Evolutionary conservation across 2,888 invertebrate species (phyloP).

Genomic region (Melinaea menophilus): DNA sequence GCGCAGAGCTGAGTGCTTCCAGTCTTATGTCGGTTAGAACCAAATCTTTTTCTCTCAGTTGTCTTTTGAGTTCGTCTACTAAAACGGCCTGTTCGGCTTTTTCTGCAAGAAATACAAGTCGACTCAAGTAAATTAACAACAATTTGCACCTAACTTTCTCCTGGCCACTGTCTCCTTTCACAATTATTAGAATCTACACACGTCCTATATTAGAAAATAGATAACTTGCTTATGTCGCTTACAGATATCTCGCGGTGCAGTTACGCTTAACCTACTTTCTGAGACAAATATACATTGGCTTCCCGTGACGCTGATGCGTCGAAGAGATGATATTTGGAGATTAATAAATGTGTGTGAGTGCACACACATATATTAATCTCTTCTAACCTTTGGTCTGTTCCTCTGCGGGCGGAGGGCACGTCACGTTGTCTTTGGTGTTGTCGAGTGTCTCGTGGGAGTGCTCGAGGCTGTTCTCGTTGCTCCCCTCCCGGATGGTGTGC

Average conservation of each 20-base stretch:
- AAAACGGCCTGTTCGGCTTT: slow-evolving; percentile 68
- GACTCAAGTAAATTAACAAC: slow-evolving; percentile 3
- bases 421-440: slow-evolving; percentile 59
- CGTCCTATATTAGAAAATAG: neutral
- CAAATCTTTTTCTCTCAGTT: slow-evolving; percentile 96
- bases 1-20: slow-evolving; percentile 97
- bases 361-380: no score
- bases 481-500: slow-evolving; percentile 72
- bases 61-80: slow-evolving; percentile 92
- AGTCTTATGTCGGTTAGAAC: slow-evolving; percentile 97
- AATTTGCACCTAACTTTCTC: slow-evolving; percentile 1
- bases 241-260: neutral
- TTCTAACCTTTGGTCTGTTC: slow-evolving; percentile 65
- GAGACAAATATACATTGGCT: slow-evolving; percentile 13
- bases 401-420: slow-evolving; percentile 52
- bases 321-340: slow-evolving; percentile 14
- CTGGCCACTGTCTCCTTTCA: neutral
- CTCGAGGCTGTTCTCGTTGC: slow-evolving; percentile 75
- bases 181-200: neutral
- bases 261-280: slow-evolving; percentile 27
- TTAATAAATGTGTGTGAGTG: no score
- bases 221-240: neutral
- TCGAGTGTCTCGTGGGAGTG: slow-evolving; percentile 70
- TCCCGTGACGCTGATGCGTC: slow-evolving; percentile 13
- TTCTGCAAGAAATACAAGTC: slow-evolving; percentile 52